These are phyloP conservation scores for Pangasius krempfi DNA, from an alignment of 2,797 vertebrate species.

Conservation along the genomic window DNA sequence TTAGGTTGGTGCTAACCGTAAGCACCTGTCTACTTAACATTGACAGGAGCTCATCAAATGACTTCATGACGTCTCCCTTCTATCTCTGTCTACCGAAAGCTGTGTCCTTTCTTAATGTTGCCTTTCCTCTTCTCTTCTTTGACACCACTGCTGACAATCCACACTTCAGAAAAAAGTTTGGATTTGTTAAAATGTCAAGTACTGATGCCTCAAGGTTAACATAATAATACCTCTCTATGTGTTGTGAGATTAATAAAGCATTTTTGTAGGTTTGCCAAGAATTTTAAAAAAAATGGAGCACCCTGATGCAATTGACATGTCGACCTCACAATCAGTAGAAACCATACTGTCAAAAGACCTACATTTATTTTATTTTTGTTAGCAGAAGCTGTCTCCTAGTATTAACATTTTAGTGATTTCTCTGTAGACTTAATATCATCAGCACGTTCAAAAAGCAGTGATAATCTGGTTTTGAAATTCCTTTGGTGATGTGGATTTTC, in stretches of 20 bases:
- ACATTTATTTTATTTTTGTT: constrained; percentile 60
- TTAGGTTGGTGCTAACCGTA: constrained; percentile 96
- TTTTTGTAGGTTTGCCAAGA: constrained; percentile 54
- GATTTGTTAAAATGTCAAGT: constrained; percentile 73
- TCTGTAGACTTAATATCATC: constrained; percentile 59
- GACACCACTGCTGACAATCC: constrained; percentile 78
- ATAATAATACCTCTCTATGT: constrained; percentile 49
- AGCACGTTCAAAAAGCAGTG: constrained; percentile 61
- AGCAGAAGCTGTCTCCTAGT: constrained; percentile 63
- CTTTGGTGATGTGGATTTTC: constrained; percentile 43
- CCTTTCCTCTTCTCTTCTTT: constrained; percentile 60
- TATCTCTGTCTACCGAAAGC: constrained; percentile 75
- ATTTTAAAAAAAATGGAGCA: constrained; percentile 50
- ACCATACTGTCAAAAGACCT: constrained; percentile 65
- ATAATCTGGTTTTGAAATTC: constrained; percentile 63
- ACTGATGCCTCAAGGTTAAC: constrained; percentile 77
- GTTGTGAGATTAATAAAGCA: constrained; percentile 73
- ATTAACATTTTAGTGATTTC: constrained; percentile 64
- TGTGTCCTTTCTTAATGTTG: constrained; percentile 88
- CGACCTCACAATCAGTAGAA: constrained; percentile 65
- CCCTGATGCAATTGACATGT: constrained; percentile 68
- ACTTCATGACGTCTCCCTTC: constrained; percentile 84
- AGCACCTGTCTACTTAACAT: constrained; percentile 95
- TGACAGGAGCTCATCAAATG: constrained; percentile 95
- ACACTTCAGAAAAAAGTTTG: constrained; percentile 68